Base-by-base conservation (phyloP, 2,797 vertebrate genomes). In the Acipenser ruthenus region DNA sequence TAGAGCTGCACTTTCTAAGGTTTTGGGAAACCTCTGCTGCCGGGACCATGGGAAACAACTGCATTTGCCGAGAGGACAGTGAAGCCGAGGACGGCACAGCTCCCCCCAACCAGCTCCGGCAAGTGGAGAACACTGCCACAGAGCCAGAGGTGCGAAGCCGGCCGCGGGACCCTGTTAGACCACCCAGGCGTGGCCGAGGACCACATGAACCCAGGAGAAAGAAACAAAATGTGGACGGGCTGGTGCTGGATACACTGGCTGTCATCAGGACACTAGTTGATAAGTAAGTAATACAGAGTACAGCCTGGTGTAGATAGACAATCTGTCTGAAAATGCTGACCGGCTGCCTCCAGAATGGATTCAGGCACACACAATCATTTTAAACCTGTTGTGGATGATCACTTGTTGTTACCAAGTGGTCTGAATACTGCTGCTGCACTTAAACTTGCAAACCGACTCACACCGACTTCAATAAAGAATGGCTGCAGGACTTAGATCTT, bases 241-340 rank as follows among this genome's bases (percentile, higher is more conserved):
- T 99, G 78, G 96, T 98, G 74, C 92, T 98, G 84, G 97, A 99
- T 82, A 99, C 97, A 0, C 75, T 99, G 80, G 95, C 96, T 62
- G 94, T 99, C 71, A 99, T 99, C 85, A 91, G 97, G 77, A 99
- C 95, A 6, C 92, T 98, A 71, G 96, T 98, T 65, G 97, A 99
- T 89, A 99, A 99, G 97, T 99, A 91, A 95, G 96, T 89, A 70
- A 23, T 52, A 23, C 49, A 69, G 37, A 37, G 37, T 37, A 37
- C 37, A 37, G 37, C 37, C 37, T 37, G 37, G 3, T 37, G 37
- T 37, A 37, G 37, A 1, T 0, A 37, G 37, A 37, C 37, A 37
- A 37, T 37, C 37, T 37, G 37, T 37, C 37, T 37, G 37, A 37
- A 37, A 37, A 37, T 37, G 37, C 48, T 55, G 59, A 47, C 62